Evolutionary conservation across 2,797 vertebrate species (phyloP).

Genomic region (Apogon hyalosoma): DNA sequence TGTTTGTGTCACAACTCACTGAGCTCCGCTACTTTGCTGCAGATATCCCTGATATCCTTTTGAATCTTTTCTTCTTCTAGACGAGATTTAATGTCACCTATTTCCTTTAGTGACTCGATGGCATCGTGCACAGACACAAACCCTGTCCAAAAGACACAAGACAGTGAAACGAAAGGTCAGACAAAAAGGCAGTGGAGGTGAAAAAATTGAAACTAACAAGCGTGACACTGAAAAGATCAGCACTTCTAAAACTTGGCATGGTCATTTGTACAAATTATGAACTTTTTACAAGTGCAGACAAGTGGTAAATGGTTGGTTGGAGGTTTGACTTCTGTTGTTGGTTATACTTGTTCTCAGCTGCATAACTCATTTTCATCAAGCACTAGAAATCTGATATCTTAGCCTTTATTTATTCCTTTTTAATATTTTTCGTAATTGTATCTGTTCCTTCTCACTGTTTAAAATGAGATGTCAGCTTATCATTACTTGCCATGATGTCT

Average conservation of each 20-base stretch:
- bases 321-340: too few relatives aligned
- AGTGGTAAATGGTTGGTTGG: too few relatives aligned
- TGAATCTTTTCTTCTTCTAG: conserved; percentile 85
- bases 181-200: not conserved
- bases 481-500: conserved; percentile 7
- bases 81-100: conserved; percentile 84
- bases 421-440: not conserved
- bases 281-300: too few relatives aligned
- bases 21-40: conserved; percentile 72
- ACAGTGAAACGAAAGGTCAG: not conserved
- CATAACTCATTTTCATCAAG: too few relatives aligned
- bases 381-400: not conserved
- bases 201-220: not conserved
- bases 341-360: too few relatives aligned
- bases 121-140: conserved; percentile 86
- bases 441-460: conserved; percentile 5
- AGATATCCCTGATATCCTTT: conserved; percentile 76
- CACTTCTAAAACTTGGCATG: too few relatives aligned
- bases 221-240: not conserved
- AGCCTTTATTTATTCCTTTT: not conserved
- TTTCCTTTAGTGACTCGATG: conserved; percentile 86
- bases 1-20: conserved; percentile 56
- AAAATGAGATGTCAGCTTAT: not conserved
- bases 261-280: too few relatives aligned
- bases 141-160: conserved; percentile 75